A percentile compares a stretch with the other conserved stretches of the same genome.
Evolutionary conservation across 2,113 vertebrate genomes (phyloP).

Genomic region (Hystrix cristata): DNA sequence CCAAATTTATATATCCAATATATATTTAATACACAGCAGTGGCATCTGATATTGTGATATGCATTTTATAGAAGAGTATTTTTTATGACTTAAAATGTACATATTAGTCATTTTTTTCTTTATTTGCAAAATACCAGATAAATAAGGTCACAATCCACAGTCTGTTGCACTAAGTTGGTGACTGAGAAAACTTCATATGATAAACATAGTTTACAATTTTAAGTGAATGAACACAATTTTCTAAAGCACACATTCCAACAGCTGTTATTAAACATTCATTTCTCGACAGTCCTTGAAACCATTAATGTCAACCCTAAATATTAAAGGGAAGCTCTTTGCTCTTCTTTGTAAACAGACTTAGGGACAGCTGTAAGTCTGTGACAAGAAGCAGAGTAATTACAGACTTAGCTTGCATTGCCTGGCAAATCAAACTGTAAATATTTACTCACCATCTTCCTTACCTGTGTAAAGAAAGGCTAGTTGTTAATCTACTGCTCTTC

Average conservation of each 20-base stretch:
- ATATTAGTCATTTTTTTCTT: not conserved
- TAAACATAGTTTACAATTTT: not conserved
- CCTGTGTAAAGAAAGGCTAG: not conserved
- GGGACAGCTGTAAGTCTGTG: not conserved
- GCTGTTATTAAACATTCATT: not conserved
- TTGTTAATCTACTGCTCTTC: constrained; percentile 13
- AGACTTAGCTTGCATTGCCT: constrained; percentile 1
- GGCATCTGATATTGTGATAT: not conserved
- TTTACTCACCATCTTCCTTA: constrained; percentile 20
- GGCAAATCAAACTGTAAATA: not conserved
- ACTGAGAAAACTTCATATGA: not conserved
- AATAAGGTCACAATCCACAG: not conserved
- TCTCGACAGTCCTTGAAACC: not conserved
- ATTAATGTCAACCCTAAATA: not conserved
- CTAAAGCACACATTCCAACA: not conserved
- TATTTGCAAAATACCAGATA: constrained; percentile 28
- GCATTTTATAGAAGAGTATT: not conserved
- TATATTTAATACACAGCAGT: not conserved
- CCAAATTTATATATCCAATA: constrained; percentile 13
- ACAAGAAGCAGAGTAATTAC: constrained; percentile 29
- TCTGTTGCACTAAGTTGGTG: not conserved
- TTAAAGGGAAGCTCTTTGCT: constrained; percentile 2
- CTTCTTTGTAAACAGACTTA: constrained; percentile 44
- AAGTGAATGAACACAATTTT: not conserved
- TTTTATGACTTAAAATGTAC: constrained; percentile 44